Percentiles rank a stretch among this genome's conserved stretches.
phyloP scores from a whole-genome alignment of 2,888 invertebrate species.

The Limenitis camilla region DNA sequence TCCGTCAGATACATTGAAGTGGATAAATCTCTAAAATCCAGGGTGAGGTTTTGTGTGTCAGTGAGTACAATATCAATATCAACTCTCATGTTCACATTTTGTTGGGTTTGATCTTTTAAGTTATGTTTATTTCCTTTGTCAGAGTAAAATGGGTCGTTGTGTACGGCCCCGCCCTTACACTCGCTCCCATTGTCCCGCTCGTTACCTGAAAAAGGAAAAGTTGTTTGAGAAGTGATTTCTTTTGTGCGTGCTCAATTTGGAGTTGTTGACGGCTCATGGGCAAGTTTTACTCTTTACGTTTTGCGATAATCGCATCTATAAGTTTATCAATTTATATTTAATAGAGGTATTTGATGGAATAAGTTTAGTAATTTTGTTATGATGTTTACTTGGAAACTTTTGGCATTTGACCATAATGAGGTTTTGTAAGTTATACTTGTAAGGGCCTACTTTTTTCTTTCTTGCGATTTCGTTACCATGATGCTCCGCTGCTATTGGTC shows the following conservation, averaged over 20 bases:
- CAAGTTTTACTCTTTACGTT: slow-evolving; percentile 12
- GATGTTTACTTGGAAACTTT: not conserved
- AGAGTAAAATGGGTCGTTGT: slow-evolving; percentile 30
- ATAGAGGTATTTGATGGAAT: not conserved
- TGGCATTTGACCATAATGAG: too few species aligned
- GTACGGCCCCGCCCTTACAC: slow-evolving; percentile 26
- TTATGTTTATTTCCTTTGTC: slow-evolving; percentile 46
- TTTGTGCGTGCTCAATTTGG: slow-evolving; percentile 20
- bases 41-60: slow-evolving; percentile 47
- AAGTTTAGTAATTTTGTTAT: not conserved
- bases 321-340: not conserved
- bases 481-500: too few species aligned
- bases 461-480: too few species aligned
- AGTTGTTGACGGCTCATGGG: slow-evolving; percentile 16
- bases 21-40: slow-evolving; percentile 54
- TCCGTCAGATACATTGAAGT: slow-evolving; percentile 68
- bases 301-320: slow-evolving; percentile 8
- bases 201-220: slow-evolving; percentile 28
- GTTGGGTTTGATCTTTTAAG: slow-evolving; percentile 32
- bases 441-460: too few species aligned
- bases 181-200: slow-evolving; percentile 31
- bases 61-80: slow-evolving; percentile 46
- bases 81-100: slow-evolving; percentile 59
- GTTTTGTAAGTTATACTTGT: too few species aligned
- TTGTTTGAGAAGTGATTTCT: slow-evolving; percentile 26